Evolutionary conservation across 2,797 vertebrate species (phyloP).

Genomic region (Acanthurus lineatus): DNA sequence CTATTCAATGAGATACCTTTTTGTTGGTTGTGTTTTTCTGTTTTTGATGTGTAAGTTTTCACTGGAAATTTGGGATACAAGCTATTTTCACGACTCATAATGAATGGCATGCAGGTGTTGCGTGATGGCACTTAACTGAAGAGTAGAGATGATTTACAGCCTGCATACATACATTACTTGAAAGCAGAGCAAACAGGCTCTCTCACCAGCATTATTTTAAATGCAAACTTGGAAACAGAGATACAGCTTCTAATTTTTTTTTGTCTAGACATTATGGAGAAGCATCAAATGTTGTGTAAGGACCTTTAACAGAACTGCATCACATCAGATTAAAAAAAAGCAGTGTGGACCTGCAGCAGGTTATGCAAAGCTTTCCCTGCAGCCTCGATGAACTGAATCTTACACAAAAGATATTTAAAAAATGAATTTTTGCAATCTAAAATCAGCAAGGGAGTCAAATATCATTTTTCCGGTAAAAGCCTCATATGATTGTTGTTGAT

Average conservation of each 20-base stretch:
- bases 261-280: slow-evolving; percentile 1
- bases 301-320: slow-evolving; percentile 3
- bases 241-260: slow-evolving; percentile 19
- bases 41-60: slow-evolving; percentile 40
- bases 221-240: slow-evolving; percentile 35
- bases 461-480: slow-evolving; percentile 28
- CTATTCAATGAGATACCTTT: slow-evolving; percentile 8
- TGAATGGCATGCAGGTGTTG: slow-evolving; percentile 32
- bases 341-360: slow-evolving; percentile 2
- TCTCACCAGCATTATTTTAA: slow-evolving; percentile 68
- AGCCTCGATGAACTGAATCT: slow-evolving; percentile 14
- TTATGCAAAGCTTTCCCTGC: slow-evolving; percentile 12
- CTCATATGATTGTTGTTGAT: slow-evolving; percentile 66
- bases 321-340: slow-evolving; percentile 16
- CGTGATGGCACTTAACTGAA: slow-evolving; percentile 39
- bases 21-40: slow-evolving; percentile 11
- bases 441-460: slow-evolving; percentile 17
- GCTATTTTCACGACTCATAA: slow-evolving; percentile 16
- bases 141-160: slow-evolving; percentile 27
- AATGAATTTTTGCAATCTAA: slow-evolving; percentile 17
- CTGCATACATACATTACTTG: slow-evolving; percentile 49
- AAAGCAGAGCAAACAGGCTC: slow-evolving; percentile 48
- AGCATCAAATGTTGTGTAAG: slow-evolving; percentile 1
- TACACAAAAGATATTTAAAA: not conserved
- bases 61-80: slow-evolving; percentile 44